Base-by-base conservation (phyloP, 2,113 vertebrate species). In the Myxocyprinus asiaticus region DNA sequence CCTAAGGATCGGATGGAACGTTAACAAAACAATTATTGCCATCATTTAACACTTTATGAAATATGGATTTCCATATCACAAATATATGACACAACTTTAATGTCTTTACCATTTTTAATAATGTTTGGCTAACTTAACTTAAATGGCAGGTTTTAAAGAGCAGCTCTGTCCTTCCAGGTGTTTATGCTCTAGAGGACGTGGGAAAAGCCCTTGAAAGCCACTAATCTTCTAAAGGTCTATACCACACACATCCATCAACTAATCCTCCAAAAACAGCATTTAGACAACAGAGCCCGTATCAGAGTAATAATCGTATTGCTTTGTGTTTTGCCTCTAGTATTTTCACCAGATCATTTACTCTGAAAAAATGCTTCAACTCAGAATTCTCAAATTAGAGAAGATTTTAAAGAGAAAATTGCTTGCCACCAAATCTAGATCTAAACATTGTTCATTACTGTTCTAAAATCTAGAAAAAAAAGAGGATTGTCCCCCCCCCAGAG, bases 171-270 rank as follows among this genome's bases (percentile, higher is more conserved):
- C 55, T 65, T 81, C 53, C 50, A 81, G 71, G 66, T 70, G 70
- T 61, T 70, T 69, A 69, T 67, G 55, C 66, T 67, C 64, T 17
- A n/a, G 43, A 67, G 78, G 58, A 67, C 63, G 66, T 66, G 56
- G 53, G 75, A 51, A 75, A 76, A 81, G 58, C 77, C 81, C 59
- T 22, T 70, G 33, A 64, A 81, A 75, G 50, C 53, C 58, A 51
- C 64, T 85, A 81, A 79, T 79, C 65, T 79, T 79, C 53, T 76
- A 67, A 81, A 70, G n/a, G 22, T 33, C 22, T 33, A 33, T 33
- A 33, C 45, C 72, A 74, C 56, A 73, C 65, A 70, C 14, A 67
- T 72, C 17, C 72, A 77, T 77, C 76, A n/a, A 62, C 11, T 33
- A 45, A 56, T 76, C 70, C 74, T 43, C 51, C 22, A 42, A 81